Evolutionary conservation across 1,140 invertebrate species (phyloP), one percentile per base, ranked within the genome.

Genomic region (Archegozetes longisetosus): DNA sequence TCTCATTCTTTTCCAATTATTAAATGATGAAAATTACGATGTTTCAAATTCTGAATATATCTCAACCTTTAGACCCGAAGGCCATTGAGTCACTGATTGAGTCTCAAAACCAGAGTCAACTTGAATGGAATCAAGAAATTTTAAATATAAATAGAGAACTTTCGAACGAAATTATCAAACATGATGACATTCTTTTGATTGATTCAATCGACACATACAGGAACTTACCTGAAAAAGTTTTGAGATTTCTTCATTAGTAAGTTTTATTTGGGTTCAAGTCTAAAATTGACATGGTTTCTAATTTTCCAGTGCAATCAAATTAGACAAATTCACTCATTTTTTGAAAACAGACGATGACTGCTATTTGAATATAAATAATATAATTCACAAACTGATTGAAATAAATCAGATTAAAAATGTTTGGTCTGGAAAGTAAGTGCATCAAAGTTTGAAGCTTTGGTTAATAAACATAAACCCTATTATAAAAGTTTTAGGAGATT

Each of bases 311-410:
- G 6, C 12, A n/a, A 54, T 26, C 3, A 40, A 24, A 17, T 23
- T 52, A 20, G n/a, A 62, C 22, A 48, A 40, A 1, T 58, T 58
- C 24, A 59, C 50, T 22, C 53, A 56, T 60, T 25, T 66, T 1
- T 23, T 66, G 48, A 66, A 66, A 61, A 64, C 63, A 27, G 65
- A 66, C 49, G 65, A 66, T 59, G 65, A 66, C 46, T 61, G 59
- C 47, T 56, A 65, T n/a, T 27, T 66, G 17, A 52, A 66, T 61
- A 22, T 66, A 3, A 2, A 3, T 20, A 1, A 20, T 12, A 23
- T 66, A 23, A 13, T 62, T 3, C 13, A 60, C 23, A 23, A 61
- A 55, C 25, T 66, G 6, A 12, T 46, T 6, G 22, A 61, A 6
- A 29, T 48, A 22, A 57, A 29, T 28, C 3, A 61, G 23, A 3